Evolutionary conservation across 2,888 invertebrate genomes (phyloP), one percentile per base, ranked within the genome.

Genomic region (Aphelenchoides bicaudatus): DNA sequence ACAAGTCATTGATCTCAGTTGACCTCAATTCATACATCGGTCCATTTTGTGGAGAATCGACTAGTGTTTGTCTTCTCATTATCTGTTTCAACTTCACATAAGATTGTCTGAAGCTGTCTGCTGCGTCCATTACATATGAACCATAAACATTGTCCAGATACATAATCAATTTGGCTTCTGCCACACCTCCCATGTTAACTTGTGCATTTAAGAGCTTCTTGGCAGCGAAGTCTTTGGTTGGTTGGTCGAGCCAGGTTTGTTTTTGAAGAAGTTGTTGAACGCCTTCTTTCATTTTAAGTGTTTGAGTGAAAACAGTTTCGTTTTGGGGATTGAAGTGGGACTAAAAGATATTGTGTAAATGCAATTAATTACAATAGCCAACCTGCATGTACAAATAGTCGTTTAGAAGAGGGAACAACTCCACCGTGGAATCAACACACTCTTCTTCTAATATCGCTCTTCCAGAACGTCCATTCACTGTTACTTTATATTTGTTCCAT

Each of bases 371-470:
- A n/a, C n/a, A n/a, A n/a, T n/a, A n/a, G n/a, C n/a, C n/a, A n/a
- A n/a, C n/a, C n/a, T n/a, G n/a, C 16, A 19, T 6, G 43, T 43
- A 43, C 8, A 43, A 25, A n/a, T 19, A n/a, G 43, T 43, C 43
- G 43, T 43, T 43, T 19, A 43, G 21, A 8, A 8, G n/a, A 8
- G 43, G 43, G 23, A 43, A 43, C 6, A 19, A 25, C 10, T 8
- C 8, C 10, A 43, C 25, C 10, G 21, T 21, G 10, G 16, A 19
- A n/a, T 43, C 43, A 8, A 43, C n/a, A n/a, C 43, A 43, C 8
- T n/a, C 43, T 10, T 43, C 43, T 8, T 10, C 43, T 43, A 10
- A 25, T 6, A 10, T 6, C 21, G 10, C 10, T 43, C 23, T n/a
- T n/a, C n/a, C n/a, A n/a, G n/a, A n/a, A n/a, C n/a, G n/a, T n/a